Evolutionary conservation across 2,888 invertebrate species (phyloP).

Genomic region (Stenotaenia linearis): DNA sequence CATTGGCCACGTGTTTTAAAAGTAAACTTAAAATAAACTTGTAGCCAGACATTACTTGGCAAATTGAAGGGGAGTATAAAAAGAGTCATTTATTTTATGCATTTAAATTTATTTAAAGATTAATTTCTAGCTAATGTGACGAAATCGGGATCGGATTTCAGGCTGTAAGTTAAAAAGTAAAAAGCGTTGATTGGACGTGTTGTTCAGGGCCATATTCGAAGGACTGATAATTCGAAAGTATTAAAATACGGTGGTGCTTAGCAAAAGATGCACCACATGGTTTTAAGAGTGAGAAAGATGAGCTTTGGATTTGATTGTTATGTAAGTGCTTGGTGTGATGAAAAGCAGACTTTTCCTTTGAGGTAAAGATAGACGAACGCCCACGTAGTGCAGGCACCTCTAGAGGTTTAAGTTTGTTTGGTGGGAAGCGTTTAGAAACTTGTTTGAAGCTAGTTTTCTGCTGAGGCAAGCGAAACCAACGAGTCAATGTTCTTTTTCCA

Average conservation of each 20-base stretch:
- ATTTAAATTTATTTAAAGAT: not conserved
- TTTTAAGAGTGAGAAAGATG: not conserved
- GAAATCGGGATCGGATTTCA: too few relatives aligned
- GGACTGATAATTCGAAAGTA: not conserved
- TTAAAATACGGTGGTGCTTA: not conserved
- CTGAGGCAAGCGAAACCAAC: not conserved
- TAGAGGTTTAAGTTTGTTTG: not conserved
- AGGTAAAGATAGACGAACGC: slow-evolving; percentile 2
- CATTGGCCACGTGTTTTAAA: not conserved
- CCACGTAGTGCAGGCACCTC: slow-evolving; percentile 20
- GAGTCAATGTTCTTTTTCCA: not conserved
- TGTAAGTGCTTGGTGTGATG: not conserved
- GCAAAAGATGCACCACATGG: not conserved
- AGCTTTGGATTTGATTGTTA: not conserved
- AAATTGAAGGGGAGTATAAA: not conserved
- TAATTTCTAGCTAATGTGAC: too few relatives aligned
- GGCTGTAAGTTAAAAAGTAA: too few relatives aligned
- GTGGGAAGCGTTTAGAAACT: not conserved
- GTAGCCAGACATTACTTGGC: not conserved
- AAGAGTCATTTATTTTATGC: not conserved
- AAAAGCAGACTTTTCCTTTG: not conserved
- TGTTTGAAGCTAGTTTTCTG: not conserved
- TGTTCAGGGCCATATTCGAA: not conserved
- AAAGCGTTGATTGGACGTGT: not conserved
- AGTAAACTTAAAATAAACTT: not conserved